phyloP scores from a whole-genome alignment of 1,140 invertebrate genomes.

The Diabrotica virgifera region DNA sequence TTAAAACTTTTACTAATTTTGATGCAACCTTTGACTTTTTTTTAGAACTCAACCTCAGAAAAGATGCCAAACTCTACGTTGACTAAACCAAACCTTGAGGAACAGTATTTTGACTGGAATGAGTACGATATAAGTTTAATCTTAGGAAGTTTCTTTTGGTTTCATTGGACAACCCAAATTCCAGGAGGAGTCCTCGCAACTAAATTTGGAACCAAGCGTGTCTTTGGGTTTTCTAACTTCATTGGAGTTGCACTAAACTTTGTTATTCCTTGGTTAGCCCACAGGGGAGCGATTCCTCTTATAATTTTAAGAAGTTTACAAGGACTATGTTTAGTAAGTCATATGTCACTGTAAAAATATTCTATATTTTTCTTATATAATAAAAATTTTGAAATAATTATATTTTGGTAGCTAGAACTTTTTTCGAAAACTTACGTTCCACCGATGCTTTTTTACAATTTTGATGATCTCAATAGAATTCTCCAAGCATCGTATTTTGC shows the following conservation, averaged over 20 bases:
- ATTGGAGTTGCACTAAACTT: slow-evolving; percentile 67
- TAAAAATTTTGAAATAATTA: too few relatives aligned
- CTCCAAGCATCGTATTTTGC: too few relatives aligned
- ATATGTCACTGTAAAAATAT: not conserved
- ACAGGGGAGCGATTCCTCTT: slow-evolving; percentile 58
- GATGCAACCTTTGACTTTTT: too few relatives aligned
- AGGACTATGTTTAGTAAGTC: slow-evolving; percentile 69
- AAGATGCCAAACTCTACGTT: too few relatives aligned
- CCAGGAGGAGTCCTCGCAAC: slow-evolving; percentile 71
- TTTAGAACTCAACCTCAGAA: too few relatives aligned
- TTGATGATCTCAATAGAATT: too few relatives aligned
- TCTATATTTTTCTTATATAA: too few relatives aligned
- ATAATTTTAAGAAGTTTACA: slow-evolving; percentile 66
- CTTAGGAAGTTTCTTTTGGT: slow-evolving; percentile 72
- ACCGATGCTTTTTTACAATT: too few relatives aligned
- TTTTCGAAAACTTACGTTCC: too few relatives aligned
- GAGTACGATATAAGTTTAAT: slow-evolving; percentile 64
- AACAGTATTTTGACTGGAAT: slow-evolving; percentile 59
- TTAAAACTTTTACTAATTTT: too few relatives aligned
- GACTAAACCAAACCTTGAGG: too few relatives aligned
- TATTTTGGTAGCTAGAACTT: too few relatives aligned
- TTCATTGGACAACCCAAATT: slow-evolving; percentile 70
- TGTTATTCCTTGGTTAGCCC: slow-evolving; percentile 63
- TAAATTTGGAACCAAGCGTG: slow-evolving; percentile 66
- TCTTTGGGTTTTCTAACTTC: slow-evolving; percentile 69